Base-by-base conservation (phyloP, 2,113 vertebrate species). In the Ammodytes dubius region DNA sequence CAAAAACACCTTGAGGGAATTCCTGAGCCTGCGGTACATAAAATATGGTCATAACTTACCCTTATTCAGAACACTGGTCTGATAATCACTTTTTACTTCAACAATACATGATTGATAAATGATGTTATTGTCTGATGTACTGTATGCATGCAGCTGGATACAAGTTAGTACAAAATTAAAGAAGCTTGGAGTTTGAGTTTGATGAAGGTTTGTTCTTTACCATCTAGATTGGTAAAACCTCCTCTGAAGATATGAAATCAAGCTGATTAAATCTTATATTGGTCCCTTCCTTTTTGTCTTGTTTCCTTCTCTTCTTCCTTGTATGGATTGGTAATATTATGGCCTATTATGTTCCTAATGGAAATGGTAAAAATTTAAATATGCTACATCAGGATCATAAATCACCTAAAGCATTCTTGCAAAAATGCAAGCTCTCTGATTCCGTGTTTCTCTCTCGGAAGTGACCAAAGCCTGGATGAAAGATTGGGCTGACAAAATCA, bases 371-470 rank as follows among this genome's bases (percentile, higher is more conserved):
- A 56, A 69, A 42, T n/a, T 70, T 40, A 45, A 56, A 75, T 27
- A 27, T n/a, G 6, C 14, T 74, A 11, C 54, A 71, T 49, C 27
- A 54, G 72, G 69, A 70, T 14, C 39, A 74, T 64, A 69, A 81
- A 73, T 80, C 50, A 58, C 27, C 37, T 3, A 5, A 12, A 76
- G 19, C 49, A 63, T 67, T 13, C 15, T 37, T 9, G 2, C 12
- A 53, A 56, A 42, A 81, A 54, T 39, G 12, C 53, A 53, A 10
- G 3, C 52, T 35, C 39, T 5, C 9, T 27, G 8, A 66, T 40
- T 43, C 2, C 53, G 27, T 66, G 8, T 70, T 40, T 43, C 2
- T 59, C 40, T 66, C 14, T 52, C 65, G 47, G 4, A 52, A 15
- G 47, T 19, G 12, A n/a, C 49, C 7, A 27, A 27, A 27, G 27